phyloP scores from a whole-genome alignment of 2,113 vertebrate species.

The Rhea americana region DNA sequence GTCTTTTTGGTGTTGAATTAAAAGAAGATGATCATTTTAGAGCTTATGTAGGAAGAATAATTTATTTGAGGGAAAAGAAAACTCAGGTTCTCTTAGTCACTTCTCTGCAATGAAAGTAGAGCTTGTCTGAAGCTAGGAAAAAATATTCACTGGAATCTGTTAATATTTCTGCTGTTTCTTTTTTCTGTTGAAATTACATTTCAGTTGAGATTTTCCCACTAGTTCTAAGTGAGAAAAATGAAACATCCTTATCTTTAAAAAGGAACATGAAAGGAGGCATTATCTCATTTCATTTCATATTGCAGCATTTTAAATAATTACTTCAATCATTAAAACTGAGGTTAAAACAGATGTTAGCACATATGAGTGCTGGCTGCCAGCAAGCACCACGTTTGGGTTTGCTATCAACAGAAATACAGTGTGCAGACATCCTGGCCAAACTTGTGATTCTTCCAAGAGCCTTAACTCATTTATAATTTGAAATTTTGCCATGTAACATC shows the following conservation, averaged over 20 bases:
- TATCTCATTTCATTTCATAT: background rate
- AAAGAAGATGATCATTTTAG: background rate
- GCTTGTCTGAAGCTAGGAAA: background rate
- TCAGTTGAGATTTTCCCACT: background rate
- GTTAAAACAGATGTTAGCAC: background rate
- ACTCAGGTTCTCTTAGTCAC: background rate
- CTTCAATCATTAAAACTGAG: background rate
- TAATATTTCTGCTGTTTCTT: background rate
- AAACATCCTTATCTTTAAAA: background rate
- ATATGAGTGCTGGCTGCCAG: background rate
- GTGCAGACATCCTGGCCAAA: background rate
- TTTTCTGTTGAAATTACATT: background rate
- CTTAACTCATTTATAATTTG: background rate
- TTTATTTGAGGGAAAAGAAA: background rate
- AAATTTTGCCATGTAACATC: background rate
- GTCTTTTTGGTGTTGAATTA: background rate
- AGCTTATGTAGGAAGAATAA: background rate
- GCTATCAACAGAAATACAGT: background rate
- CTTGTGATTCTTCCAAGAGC: background rate
- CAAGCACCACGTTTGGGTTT: background rate
- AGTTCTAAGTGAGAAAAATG: background rate
- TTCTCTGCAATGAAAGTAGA: background rate
- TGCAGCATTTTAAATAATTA: background rate
- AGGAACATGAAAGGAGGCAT: background rate
- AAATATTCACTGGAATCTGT: background rate